These are phyloP conservation scores for Ctenoplectra terminalis DNA, from an alignment of 1,140 invertebrate species.

Conservation along the genomic window DNA sequence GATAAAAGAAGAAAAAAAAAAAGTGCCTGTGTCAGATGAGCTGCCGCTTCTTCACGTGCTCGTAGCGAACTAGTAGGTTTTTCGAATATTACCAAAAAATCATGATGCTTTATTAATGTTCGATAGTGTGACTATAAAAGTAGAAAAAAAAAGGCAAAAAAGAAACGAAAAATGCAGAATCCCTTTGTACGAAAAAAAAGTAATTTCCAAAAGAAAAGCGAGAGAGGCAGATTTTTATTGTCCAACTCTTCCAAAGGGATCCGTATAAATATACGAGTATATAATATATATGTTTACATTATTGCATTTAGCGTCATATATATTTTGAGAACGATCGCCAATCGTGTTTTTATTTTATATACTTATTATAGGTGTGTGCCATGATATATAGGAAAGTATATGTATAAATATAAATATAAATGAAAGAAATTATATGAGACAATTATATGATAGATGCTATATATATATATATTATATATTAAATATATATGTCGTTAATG, in stretches of 20 bases:
- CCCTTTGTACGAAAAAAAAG: not conserved
- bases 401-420: conserved; percentile 32
- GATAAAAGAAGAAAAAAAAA: conserved; percentile 21
- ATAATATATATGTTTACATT: conserved; percentile 52
- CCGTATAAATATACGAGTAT: conserved; percentile 51
- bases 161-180: not conserved
- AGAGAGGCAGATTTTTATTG: conserved; percentile 3
- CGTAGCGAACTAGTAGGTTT: conserved; percentile 51
- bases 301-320: conserved; percentile 40
- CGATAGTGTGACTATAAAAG: conserved; percentile 28
- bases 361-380: conserved; percentile 50
- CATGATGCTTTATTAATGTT: conserved; percentile 71
- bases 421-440: conserved; percentile 33
- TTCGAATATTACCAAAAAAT: conserved; percentile 68
- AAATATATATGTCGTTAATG: conserved; percentile 63
- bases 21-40: conserved; percentile 65
- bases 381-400: conserved; percentile 33
- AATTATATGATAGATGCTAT: conserved; percentile 58
- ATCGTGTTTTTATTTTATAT: conserved; percentile 64
- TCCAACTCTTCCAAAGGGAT: conserved; percentile 44
- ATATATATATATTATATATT: conserved; percentile 28
- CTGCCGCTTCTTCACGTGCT: conserved; percentile 58
- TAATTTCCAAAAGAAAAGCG: not conserved
- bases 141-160: not conserved
- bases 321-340: conserved; percentile 52